Evolutionary conservation across 1,140 invertebrate genomes (phyloP).

Genomic region (Trichomalopsis sarcophagae): DNA sequence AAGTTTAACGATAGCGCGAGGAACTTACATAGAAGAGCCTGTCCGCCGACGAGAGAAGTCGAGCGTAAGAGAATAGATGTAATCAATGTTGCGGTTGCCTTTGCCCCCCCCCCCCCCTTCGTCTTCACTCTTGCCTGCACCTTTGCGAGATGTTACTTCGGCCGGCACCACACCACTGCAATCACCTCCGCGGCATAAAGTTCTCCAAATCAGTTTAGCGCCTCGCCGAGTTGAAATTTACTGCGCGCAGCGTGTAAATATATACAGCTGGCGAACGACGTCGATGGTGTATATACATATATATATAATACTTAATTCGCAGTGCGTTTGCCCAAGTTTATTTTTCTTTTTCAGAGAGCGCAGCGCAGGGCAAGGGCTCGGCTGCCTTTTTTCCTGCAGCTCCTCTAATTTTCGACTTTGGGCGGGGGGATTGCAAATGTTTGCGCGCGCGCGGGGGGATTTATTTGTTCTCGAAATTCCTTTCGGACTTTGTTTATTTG

Average conservation of each 20-base stretch:
- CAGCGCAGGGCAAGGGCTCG: too few species aligned
- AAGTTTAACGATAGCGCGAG: slow-evolving; percentile 27
- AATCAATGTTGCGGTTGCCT: slow-evolving; percentile 19
- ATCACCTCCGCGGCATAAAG: background rate
- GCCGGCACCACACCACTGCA: background rate
- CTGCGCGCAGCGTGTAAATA: background rate
- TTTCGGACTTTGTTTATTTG: too few species aligned
- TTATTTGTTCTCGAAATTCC: too few species aligned
- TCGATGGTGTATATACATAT: background rate
- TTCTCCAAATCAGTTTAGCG: slow-evolving; percentile 16
- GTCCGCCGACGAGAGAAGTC: background rate
- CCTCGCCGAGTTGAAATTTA: background rate
- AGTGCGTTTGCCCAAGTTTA: background rate
- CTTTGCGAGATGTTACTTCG: slow-evolving; percentile 27
- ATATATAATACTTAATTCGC: too few species aligned
- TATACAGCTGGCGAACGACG: background rate
- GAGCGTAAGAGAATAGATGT: slow-evolving; percentile 34
- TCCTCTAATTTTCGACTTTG: too few species aligned
- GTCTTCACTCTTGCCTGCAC: background rate
- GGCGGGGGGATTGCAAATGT: too few species aligned
- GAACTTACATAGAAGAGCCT: background rate
- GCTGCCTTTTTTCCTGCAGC: too few species aligned
- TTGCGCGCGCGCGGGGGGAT: too few species aligned
- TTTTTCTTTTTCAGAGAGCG: background rate
- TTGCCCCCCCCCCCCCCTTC: background rate